phyloP scores from a whole-genome alignment of 2,797 vertebrate species.

The Cryptoblepharus egeriae region DNA sequence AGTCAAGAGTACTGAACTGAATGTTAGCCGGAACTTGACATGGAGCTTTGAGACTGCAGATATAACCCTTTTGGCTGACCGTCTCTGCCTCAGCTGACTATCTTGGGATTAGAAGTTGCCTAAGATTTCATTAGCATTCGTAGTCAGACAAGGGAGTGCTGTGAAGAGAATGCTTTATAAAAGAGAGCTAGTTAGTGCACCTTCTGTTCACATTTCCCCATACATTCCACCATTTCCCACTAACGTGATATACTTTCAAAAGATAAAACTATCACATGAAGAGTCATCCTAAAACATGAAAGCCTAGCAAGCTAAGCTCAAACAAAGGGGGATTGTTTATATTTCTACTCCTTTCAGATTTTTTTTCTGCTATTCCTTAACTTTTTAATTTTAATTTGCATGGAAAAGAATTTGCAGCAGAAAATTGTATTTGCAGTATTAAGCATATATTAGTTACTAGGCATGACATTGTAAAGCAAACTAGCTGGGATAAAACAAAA shows the following conservation, averaged over 20 bases:
- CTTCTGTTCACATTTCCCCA: background rate
- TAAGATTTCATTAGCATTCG: slow-evolving; percentile 37
- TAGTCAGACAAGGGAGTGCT: background rate
- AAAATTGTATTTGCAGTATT: slow-evolving; percentile 32
- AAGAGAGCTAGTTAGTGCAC: background rate
- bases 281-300: background rate
- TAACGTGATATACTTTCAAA: background rate
- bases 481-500: slow-evolving; percentile 3
- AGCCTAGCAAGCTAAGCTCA: background rate
- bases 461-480: slow-evolving; percentile 28
- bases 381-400: background rate
- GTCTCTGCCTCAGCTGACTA: slow-evolving; percentile 57
- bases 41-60: slow-evolving; percentile 16
- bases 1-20: background rate
- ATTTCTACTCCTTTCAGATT: background rate
- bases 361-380: background rate
- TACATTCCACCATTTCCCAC: accelerated
- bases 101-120: slow-evolving; percentile 58
- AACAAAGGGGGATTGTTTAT: slow-evolving; percentile 10
- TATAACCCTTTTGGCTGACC: slow-evolving; percentile 40
- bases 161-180: accelerated
- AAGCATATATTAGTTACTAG: slow-evolving; percentile 13
- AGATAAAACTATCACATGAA: background rate
- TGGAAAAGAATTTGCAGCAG: slow-evolving; percentile 23
- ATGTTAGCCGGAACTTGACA: accelerated